Percentiles rank a stretch among this genome's conserved stretches.
phyloP scores from a whole-genome alignment of 2,888 invertebrate genomes.

The Scaeva pyrastri region DNA sequence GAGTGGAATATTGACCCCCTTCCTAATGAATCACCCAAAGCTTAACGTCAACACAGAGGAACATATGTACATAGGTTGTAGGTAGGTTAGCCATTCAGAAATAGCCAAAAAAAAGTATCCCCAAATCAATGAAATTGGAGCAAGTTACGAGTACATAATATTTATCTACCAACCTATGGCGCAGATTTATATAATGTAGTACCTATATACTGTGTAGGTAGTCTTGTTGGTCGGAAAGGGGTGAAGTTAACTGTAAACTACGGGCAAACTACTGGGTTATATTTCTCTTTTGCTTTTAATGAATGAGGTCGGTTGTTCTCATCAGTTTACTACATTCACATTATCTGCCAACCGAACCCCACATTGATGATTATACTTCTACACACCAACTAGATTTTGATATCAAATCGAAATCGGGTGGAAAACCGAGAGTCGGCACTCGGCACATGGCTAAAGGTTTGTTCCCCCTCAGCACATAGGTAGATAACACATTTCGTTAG shows the following conservation, averaged over 20 bases:
- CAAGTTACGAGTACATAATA: background rate
- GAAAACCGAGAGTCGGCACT: background rate
- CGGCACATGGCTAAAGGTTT: slow-evolving; percentile 67
- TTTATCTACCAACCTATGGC: background rate
- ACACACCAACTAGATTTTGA: background rate
- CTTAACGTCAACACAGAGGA: background rate
- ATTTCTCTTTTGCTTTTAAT: slow-evolving; percentile 25
- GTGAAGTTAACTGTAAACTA: slow-evolving; percentile 20
- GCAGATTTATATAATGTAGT: background rate
- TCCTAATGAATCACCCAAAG: background rate
- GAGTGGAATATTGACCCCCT: background rate
- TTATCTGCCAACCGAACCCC: background rate
- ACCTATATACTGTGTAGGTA: background rate
- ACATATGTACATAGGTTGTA: background rate
- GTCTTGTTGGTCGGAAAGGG: slow-evolving; percentile 11
- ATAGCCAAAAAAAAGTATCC: background rate
- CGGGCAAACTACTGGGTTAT: slow-evolving; percentile 15
- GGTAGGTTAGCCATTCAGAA: background rate
- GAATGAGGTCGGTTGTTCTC: slow-evolving; percentile 59
- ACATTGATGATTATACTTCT: background rate
- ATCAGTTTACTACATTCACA: slow-evolving; percentile 26
- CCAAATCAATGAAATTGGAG: slow-evolving; percentile 15
- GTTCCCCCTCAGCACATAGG: slow-evolving; percentile 7
- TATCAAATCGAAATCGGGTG: background rate
- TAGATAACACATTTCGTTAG: slow-evolving; percentile 5